Conservation (phyloP, 2,113 vertebrate species). For the Panthera tigris region DNA sequence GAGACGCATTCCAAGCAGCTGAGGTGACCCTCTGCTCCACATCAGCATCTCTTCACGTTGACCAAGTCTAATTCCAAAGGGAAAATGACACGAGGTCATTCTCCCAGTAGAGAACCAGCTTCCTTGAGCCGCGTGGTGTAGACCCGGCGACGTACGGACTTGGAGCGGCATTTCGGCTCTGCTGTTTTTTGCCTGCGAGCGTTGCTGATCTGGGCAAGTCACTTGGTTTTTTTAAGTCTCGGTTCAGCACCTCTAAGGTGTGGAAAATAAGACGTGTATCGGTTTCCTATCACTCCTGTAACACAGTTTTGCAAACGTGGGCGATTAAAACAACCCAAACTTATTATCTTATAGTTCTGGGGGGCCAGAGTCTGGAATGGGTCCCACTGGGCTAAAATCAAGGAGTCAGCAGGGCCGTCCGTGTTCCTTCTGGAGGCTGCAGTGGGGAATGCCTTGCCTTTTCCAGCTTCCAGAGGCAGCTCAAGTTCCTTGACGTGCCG, state of each 20-base stretch:
- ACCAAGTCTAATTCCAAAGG: background rate
- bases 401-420: background rate
- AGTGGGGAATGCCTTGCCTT: background rate
- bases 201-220: background rate
- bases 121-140: fast-evolving
- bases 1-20: background rate
- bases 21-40: background rate
- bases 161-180: fast-evolving
- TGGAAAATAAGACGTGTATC: fast-evolving
- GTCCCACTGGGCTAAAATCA: background rate
- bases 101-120: fast-evolving
- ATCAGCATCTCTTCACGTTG: fast-evolving
- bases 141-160: background rate
- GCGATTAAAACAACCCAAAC: background rate
- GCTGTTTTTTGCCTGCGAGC: background rate
- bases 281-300: fast-evolving
- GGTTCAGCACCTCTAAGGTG: fast-evolving
- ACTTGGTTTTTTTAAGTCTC: background rate
- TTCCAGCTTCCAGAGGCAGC: background rate
- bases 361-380: background rate
- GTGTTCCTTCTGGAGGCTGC: background rate
- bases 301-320: fast-evolving
- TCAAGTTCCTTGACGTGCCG: fast-evolving
- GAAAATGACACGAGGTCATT: fast-evolving
- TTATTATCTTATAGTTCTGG: background rate